Conservation (phyloP, 2,888 invertebrate species). For the Crossocerus cetratus region DNA sequence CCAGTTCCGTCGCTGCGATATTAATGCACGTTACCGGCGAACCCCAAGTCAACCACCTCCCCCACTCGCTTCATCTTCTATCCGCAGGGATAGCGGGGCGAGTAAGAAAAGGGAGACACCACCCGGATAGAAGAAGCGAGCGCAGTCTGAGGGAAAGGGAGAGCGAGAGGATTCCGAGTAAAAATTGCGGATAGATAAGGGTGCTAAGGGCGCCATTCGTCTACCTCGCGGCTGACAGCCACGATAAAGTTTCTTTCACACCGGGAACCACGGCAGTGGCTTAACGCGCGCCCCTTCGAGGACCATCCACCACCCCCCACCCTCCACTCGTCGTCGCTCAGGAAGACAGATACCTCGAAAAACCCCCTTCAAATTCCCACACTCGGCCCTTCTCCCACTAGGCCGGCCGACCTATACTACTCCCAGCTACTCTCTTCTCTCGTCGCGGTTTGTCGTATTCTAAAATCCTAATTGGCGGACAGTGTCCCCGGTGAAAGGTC, state of each 20-base stretch:
- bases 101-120: not conserved
- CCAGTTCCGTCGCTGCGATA: conserved; percentile 36
- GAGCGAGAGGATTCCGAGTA: conserved; percentile 45
- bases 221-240: conserved; percentile 61
- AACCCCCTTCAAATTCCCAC: conserved; percentile 29
- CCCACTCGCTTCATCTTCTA: too few species aligned
- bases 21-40: conserved; percentile 47
- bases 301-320: conserved; percentile 28
- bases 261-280: conserved; percentile 48
- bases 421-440: too few species aligned
- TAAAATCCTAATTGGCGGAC: too few species aligned
- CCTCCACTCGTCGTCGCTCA: not conserved
- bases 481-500: too few species aligned
- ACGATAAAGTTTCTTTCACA: conserved; percentile 64
- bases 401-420: too few species aligned
- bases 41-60: not conserved
- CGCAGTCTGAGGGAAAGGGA: conserved; percentile 1
- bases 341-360: conserved; percentile 43
- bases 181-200: conserved; percentile 64
- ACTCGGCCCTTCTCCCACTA: not conserved
- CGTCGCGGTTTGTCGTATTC: too few species aligned
- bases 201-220: conserved; percentile 64
- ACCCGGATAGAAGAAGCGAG: not conserved
- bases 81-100: not conserved
- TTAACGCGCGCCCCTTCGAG: conserved; percentile 46